Evolutionary conservation across 2,797 vertebrate species (phyloP).

Genomic region (Cheirogaleus major): DNA sequence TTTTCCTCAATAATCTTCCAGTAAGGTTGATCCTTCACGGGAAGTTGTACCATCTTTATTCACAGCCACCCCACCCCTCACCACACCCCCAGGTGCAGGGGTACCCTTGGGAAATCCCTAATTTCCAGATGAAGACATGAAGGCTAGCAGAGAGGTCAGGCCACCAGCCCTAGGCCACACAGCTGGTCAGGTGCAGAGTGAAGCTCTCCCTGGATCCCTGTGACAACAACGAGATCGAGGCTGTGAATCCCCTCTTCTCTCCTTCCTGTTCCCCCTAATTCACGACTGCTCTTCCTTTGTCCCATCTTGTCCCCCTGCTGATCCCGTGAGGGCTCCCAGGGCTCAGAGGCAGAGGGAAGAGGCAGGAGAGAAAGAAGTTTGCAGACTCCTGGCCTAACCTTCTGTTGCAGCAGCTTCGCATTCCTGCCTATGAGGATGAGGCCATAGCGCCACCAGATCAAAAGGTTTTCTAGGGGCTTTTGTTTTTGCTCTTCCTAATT

Average conservation of each 20-base stretch:
- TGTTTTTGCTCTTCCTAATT: conserved; percentile 68
- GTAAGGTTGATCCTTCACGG: background rate
- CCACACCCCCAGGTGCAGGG: background rate
- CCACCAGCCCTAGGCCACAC: background rate
- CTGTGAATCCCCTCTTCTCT: too few species aligned
- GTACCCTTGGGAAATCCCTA: background rate
- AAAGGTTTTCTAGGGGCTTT: conserved; percentile 51
- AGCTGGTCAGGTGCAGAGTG: background rate
- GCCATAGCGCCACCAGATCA: conserved; percentile 64
- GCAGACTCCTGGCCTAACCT: conserved; percentile 41
- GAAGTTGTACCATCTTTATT: background rate
- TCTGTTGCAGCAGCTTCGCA: background rate
- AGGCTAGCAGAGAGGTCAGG: background rate
- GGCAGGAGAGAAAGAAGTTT: background rate
- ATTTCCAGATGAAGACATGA: background rate
- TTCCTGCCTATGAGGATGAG: conserved; percentile 48
- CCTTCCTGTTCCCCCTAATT: background rate
- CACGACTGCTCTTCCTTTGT: background rate
- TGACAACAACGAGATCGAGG: too few species aligned
- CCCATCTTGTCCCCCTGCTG: background rate
- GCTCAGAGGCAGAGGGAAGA: background rate
- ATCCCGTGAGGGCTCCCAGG: background rate
- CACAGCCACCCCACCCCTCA: background rate
- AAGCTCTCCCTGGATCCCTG: background rate
- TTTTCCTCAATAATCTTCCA: background rate